Conservation (phyloP, 2,113 vertebrate species). For the Mus pahari region DNA sequence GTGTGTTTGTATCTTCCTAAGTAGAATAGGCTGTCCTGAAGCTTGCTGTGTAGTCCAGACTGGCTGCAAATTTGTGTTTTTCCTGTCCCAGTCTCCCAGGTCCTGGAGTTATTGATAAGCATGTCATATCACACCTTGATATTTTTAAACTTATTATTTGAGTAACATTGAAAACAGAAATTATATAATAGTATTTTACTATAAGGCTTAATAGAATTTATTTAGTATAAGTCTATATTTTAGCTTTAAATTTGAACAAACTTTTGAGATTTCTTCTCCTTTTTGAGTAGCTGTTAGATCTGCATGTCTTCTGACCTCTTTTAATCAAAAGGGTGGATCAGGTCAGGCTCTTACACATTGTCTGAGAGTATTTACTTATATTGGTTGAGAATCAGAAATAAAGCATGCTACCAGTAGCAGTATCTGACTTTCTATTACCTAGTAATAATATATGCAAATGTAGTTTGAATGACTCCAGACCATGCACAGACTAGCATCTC, state of each 20-base stretch:
- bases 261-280: not conserved
- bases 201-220: constrained; percentile 21
- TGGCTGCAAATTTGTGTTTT: not conserved
- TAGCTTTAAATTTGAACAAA: constrained; percentile 18
- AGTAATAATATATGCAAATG: not conserved
- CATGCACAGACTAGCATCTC: not conserved
- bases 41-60: not conserved
- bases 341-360: not conserved
- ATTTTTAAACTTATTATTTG: constrained; percentile 37
- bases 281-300: not conserved
- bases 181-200: not conserved
- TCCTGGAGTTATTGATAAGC: not conserved
- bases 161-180: not conserved
- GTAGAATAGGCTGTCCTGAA: not conserved
- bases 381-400: not conserved
- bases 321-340: not conserved
- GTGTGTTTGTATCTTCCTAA: not conserved
- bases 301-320: not conserved
- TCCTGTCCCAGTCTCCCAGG: not conserved
- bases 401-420: not conserved
- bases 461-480: not conserved
- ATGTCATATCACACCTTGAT: not conserved
- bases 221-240: not conserved
- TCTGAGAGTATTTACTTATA: not conserved
- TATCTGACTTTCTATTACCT: not conserved